Conservation (phyloP, 2,888 invertebrate species). For the Eupithecia abbreviata region DNA sequence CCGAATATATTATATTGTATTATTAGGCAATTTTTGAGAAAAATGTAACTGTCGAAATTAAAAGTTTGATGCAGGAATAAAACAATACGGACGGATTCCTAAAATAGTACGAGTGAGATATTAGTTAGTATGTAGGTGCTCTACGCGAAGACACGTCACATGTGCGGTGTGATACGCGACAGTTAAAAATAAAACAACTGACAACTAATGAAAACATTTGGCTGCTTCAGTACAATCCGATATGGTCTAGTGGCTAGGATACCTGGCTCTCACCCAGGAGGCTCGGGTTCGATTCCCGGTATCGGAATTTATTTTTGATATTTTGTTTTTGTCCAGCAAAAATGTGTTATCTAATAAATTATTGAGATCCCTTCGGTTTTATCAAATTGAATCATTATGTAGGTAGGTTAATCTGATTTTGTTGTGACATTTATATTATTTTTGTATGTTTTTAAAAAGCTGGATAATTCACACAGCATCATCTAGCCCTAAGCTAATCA, state of each 20-base stretch:
- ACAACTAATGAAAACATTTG: not conserved
- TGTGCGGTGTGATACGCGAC: not conserved
- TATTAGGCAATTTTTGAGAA: not conserved
- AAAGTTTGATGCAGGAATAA: not conserved
- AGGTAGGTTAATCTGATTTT: too few relatives aligned
- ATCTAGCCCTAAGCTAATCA: too few relatives aligned
- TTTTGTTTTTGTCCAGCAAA: conserved; percentile 29
- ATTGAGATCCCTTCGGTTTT: not conserved
- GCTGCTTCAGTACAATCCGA: conserved; percentile 34
- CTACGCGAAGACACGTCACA: not conserved
- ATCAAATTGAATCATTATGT: too few relatives aligned
- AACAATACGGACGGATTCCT: not conserved
- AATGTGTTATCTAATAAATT: not conserved
- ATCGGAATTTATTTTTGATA: conserved; percentile 73
- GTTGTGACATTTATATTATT: too few relatives aligned
- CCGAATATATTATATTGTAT: not conserved
- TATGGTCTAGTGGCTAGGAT: conserved; percentile 87
- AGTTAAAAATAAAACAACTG: not conserved
- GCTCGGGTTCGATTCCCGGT: conserved; percentile 84
- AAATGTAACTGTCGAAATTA: not conserved
- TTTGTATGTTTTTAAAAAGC: too few relatives aligned
- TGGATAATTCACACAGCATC: too few relatives aligned
- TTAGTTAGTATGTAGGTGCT: not conserved
- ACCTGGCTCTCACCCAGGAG: conserved; percentile 87
- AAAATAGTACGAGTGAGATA: not conserved